These are phyloP conservation scores for Drosophila niveifrons DNA, from an alignment of 2,888 invertebrate species.

Conservation along the genomic window DNA sequence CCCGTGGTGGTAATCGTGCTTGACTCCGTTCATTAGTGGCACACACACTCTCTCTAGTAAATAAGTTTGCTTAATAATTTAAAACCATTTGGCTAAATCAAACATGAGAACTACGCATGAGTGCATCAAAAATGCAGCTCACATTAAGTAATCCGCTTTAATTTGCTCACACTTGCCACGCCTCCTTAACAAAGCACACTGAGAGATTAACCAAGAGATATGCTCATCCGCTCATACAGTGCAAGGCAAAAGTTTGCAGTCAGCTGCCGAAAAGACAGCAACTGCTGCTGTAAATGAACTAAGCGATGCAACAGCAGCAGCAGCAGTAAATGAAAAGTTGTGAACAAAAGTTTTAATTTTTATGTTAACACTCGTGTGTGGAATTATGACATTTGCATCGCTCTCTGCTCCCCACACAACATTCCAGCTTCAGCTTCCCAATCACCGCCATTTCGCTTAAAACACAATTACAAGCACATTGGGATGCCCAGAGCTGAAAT, in stretches of 20 bases:
- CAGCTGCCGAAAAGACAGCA: constrained; percentile 38
- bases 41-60: constrained; percentile 26
- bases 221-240: constrained; percentile 34
- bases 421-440: constrained; percentile 17
- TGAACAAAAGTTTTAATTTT: constrained; percentile 59
- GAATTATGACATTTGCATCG: constrained; percentile 42
- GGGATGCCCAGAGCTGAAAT: constrained; percentile 27
- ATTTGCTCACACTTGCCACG: constrained; percentile 30
- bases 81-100: constrained; percentile 58
- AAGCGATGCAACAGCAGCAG: constrained; percentile 25
- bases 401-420: constrained; percentile 12
- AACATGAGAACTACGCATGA: constrained; percentile 30
- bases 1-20: constrained; percentile 15
- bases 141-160: constrained; percentile 76
- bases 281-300: constrained; percentile 2
- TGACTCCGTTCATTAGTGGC: constrained; percentile 19
- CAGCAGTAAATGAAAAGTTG: constrained; percentile 60
- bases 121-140: constrained; percentile 58
- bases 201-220: background rate
- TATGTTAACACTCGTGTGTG: constrained; percentile 53
- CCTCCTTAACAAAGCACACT: constrained; percentile 3
- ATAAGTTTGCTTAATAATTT: constrained; percentile 46
- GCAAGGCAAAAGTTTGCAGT: constrained; percentile 43
- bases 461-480: constrained; percentile 14
- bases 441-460: constrained; percentile 17